Percentiles rank a stretch among this genome's conserved stretches.
Conservation (phyloP, 2,888 invertebrate species). For the Nipponacmea schrenckii region DNA sequence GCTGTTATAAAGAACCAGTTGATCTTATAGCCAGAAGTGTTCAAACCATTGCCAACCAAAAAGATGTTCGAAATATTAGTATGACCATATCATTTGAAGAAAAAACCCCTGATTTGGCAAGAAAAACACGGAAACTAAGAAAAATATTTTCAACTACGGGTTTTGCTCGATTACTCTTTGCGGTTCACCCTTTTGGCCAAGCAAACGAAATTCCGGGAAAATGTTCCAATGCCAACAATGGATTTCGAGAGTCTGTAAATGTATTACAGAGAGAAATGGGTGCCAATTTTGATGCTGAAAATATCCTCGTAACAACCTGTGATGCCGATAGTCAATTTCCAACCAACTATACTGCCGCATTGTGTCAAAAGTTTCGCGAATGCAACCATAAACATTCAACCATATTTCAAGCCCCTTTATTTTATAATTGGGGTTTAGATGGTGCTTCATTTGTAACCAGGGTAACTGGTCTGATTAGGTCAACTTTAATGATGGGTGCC, state of each 20-base stretch:
- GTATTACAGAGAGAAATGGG: not conserved
- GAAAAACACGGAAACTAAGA: not conserved
- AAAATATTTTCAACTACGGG: not conserved
- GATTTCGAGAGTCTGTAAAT: not conserved
- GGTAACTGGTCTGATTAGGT: not conserved
- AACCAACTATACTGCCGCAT: not conserved
- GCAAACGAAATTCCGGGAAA: conserved; percentile 2
- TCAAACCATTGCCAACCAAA: not conserved
- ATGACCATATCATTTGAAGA: conserved; percentile 1
- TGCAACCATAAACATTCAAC: not conserved
- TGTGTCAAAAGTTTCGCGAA: not conserved
- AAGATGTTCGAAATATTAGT: not conserved
- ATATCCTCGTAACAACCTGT: not conserved
- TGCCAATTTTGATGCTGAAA: not conserved
- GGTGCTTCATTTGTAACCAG: not conserved
- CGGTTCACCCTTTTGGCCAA: not conserved
- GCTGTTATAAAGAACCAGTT: not conserved
- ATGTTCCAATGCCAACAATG: conserved; percentile 7
- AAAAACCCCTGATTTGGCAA: not conserved
- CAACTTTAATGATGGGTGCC: not conserved
- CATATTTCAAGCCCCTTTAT: not conserved
- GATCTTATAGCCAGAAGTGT: not conserved
- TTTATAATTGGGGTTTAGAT: conserved; percentile 7
- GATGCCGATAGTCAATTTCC: conserved; percentile 2
- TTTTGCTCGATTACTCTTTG: not conserved